These are phyloP conservation scores for Biston stratarius DNA, from an alignment of 2,888 invertebrate genomes.

Conservation along the genomic window DNA sequence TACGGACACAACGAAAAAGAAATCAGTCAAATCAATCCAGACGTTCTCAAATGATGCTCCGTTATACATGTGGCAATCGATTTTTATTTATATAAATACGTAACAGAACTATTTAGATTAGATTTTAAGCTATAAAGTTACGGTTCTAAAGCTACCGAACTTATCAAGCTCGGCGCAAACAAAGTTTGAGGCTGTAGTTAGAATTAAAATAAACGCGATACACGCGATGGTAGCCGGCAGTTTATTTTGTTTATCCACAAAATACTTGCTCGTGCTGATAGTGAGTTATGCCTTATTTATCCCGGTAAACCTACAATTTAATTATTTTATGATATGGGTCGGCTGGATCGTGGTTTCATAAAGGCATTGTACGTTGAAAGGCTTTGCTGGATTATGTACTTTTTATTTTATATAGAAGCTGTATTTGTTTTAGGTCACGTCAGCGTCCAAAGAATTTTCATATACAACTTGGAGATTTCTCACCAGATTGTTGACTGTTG, in stretches of 20 bases:
- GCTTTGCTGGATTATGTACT: slow-evolving; percentile 9
- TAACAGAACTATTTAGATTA: not conserved
- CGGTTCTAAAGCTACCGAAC: slow-evolving; percentile 3
- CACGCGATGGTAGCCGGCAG: slow-evolving; percentile 25
- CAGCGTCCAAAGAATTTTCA: no score
- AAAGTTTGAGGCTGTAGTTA: slow-evolving; percentile 10
- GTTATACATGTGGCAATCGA: no score
- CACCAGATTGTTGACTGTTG: no score
- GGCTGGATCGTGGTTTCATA: slow-evolving; percentile 26
- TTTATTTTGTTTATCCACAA: slow-evolving; percentile 38
- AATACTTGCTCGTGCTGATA: slow-evolving; percentile 32
- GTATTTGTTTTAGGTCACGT: slow-evolving; percentile 1
- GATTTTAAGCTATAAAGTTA: not conserved
- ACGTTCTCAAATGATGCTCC: no score
- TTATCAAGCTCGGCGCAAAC: slow-evolving; percentile 15
- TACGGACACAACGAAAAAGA: no score
- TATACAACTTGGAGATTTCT: no score
- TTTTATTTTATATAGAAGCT: slow-evolving; percentile 1
- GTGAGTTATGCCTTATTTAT: slow-evolving; percentile 39
- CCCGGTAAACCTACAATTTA: slow-evolving; percentile 30
- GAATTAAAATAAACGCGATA: slow-evolving; percentile 24
- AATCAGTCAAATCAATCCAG: no score
- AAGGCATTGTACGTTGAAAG: slow-evolving; percentile 17
- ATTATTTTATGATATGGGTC: slow-evolving; percentile 42
- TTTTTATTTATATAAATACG: no score